These are phyloP conservation scores for Cricetomys ansorgei DNA, from an alignment of 2,113 vertebrate genomes.

Conservation along the genomic window DNA sequence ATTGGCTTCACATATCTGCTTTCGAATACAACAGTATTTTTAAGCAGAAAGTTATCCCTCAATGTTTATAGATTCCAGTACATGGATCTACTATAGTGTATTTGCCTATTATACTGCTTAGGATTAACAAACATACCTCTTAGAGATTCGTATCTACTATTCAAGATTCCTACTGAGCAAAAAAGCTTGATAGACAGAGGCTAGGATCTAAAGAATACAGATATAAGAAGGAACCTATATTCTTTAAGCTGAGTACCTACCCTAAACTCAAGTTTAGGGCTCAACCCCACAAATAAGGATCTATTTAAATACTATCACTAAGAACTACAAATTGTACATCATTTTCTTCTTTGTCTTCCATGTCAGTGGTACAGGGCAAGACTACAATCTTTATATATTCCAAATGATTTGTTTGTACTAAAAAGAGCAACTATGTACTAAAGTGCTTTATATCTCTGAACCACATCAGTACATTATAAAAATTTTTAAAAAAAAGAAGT, in stretches of 20 bases:
- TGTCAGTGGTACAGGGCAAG: conserved; percentile 82
- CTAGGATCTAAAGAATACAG: conserved; percentile 78
- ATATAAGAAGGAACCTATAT: conserved; percentile 79
- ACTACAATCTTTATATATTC: conserved; percentile 84
- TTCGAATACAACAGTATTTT: conserved; percentile 57
- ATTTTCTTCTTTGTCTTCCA: conserved; percentile 75
- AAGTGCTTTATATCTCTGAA: conserved; percentile 91
- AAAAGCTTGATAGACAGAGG: conserved; percentile 82
- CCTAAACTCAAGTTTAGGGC: conserved; percentile 66
- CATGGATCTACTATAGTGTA: conserved; percentile 74
- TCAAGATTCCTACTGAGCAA: conserved; percentile 82
- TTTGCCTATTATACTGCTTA: conserved; percentile 81
- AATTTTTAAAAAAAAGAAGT: conserved; percentile 71
- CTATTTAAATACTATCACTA: conserved; percentile 80
- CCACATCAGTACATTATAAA: conserved; percentile 90
- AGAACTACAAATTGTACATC: conserved; percentile 79
- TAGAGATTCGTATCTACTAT: conserved; percentile 70
- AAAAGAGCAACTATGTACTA: conserved; percentile 90
- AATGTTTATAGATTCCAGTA: conserved; percentile 80
- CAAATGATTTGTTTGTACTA: conserved; percentile 84
- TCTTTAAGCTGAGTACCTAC: conserved; percentile 79
- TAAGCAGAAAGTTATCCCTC: conserved; percentile 68
- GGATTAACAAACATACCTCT: conserved; percentile 76
- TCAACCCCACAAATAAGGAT: conserved; percentile 72
- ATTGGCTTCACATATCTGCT: conserved; percentile 56